Conservation (phyloP, 2,113 vertebrate species). For the Leptosomus discolor region DNA sequence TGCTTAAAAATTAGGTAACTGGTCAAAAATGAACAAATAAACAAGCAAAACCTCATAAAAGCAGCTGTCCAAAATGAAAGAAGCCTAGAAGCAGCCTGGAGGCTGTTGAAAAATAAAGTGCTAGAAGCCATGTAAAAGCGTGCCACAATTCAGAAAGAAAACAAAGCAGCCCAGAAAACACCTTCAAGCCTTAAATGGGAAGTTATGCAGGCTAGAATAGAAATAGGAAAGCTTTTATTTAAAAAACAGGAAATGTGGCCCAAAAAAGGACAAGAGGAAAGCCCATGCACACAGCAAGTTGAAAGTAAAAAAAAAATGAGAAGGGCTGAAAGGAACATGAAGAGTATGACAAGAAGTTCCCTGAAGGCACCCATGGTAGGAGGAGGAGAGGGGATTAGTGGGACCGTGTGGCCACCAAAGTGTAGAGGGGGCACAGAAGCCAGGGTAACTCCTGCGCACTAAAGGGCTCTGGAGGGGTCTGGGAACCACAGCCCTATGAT, state of each 20-base stretch:
- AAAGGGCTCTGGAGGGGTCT: not conserved
- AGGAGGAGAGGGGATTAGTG: not conserved
- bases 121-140: not conserved
- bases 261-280: not conserved
- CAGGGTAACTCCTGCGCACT: fast-evolving
- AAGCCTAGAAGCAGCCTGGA: not conserved
- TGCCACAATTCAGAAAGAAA: not conserved
- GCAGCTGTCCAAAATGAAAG: not conserved
- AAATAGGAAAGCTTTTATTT: not conserved
- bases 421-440: too few relatives aligned
- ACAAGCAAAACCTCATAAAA: not conserved
- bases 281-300: not conserved
- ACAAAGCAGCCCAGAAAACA: not conserved
- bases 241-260: not conserved
- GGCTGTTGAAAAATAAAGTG: not conserved
- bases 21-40: not conserved
- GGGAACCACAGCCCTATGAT: fast-evolving
- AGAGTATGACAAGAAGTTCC: not conserved
- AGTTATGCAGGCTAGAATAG: not conserved
- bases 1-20: not conserved
- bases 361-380: fast-evolving
- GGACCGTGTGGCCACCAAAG: not conserved
- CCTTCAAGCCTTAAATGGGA: not conserved
- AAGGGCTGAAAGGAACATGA: not conserved
- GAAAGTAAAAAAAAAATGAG: not conserved